phyloP scores from a whole-genome alignment of 2,888 invertebrate species.

The Stenchaetothrips biformis region DNA sequence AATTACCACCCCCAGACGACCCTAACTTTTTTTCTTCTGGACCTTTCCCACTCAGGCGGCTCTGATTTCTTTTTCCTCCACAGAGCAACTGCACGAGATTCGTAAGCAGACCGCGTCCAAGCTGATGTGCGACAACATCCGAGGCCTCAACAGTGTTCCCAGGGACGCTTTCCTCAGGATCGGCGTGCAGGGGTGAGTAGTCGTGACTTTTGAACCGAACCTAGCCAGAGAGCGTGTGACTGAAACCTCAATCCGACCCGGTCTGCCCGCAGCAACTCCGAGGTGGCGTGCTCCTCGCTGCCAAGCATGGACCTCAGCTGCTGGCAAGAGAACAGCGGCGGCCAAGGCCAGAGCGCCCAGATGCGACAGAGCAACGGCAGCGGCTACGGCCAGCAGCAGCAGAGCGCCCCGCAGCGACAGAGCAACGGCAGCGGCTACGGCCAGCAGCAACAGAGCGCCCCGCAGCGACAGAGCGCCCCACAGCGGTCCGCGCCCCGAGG shows the following conservation, averaged over 20 bases:
- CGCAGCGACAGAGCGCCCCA: neutral
- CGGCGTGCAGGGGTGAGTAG: neutral
- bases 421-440: neutral
- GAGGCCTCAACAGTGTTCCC: neutral
- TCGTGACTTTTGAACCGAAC: too few species aligned
- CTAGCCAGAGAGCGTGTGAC: too few species aligned
- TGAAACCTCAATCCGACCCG: too few species aligned
- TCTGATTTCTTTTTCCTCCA: neutral
- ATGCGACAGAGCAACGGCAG: neutral
- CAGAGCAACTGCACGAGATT: conserved; percentile 1
- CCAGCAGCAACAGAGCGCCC: neutral
- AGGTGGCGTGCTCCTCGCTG: neutral
- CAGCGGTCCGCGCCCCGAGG: neutral
- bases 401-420: neutral
- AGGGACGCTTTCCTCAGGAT: neutral
- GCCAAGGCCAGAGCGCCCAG: neutral
- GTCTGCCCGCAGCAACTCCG: neutral
- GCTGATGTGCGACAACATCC: conserved; percentile 16
- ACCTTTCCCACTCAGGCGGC: too few species aligned
- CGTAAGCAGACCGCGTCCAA: conserved; percentile 13
- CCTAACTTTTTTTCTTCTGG: neutral
- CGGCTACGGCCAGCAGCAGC: neutral
- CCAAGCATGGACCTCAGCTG: neutral
- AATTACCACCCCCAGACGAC: too few species aligned
- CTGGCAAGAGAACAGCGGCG: neutral